Percentiles rank a stretch among this genome's conserved stretches.
phyloP scores from a whole-genome alignment of 2,797 vertebrate species.

The Heterohyrax brucei region DNA sequence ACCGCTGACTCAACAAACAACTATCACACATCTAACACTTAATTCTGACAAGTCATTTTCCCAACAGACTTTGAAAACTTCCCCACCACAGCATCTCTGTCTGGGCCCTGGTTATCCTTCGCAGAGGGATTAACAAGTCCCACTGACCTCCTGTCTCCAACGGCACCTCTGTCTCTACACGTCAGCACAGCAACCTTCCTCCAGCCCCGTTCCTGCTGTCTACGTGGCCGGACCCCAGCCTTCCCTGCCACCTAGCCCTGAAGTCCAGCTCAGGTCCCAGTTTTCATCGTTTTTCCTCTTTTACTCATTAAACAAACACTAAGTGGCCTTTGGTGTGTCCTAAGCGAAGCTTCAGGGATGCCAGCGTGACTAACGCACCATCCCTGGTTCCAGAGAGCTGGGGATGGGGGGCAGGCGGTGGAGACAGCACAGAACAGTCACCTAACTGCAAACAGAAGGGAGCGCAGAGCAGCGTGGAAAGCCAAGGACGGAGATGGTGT shows the following conservation, averaged over 20 bases:
- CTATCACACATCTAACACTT: not conserved
- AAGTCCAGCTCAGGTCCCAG: not conserved
- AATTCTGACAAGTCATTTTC: not conserved
- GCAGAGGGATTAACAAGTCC: not conserved
- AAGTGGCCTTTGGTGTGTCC: not conserved
- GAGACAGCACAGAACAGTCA: no score
- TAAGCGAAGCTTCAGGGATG: not conserved
- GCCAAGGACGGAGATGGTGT: not conserved
- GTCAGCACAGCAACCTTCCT: not conserved
- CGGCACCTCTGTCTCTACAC: no score
- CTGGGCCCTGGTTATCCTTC: not conserved
- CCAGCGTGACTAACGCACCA: not conserved
- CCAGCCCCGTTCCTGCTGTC: not conserved
- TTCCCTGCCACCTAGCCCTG: not conserved
- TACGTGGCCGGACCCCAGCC: not conserved
- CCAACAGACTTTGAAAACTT: not conserved
- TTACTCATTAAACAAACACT: not conserved
- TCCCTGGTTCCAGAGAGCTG: not conserved
- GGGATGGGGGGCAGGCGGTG: not conserved
- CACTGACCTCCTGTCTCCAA: not conserved
- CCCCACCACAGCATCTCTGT: not conserved
- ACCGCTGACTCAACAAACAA: not conserved
- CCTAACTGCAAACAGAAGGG: not conserved
- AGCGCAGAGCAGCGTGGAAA: not conserved
- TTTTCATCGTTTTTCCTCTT: not conserved